Evolutionary conservation across 1,140 invertebrate genomes (phyloP).

Genomic region (Drosophila suzukii): DNA sequence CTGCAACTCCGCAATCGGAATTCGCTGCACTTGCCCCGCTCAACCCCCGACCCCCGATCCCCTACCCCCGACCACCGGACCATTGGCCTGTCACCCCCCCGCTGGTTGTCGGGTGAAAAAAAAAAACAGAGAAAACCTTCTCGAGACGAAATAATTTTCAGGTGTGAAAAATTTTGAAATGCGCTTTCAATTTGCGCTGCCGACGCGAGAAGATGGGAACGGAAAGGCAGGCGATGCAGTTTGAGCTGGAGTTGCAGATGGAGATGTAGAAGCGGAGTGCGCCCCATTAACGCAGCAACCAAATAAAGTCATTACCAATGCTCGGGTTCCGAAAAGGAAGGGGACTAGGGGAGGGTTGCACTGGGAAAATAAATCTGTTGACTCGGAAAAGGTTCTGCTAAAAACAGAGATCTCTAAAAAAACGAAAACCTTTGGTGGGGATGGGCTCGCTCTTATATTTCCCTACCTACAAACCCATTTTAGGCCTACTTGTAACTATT

Average conservation of each 20-base stretch:
- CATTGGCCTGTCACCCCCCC: slow-evolving; percentile 22
- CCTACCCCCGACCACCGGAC: neutral
- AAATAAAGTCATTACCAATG: slow-evolving; percentile 78
- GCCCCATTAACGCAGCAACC: slow-evolving; percentile 79
- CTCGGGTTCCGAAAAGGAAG: slow-evolving; percentile 1
- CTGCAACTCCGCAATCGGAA: slow-evolving; percentile 37
- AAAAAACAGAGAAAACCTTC: slow-evolving; percentile 8
- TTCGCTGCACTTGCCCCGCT: slow-evolving; percentile 68
- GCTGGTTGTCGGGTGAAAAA: slow-evolving; percentile 25
- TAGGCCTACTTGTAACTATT: too few species aligned
- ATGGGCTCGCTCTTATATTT: too few species aligned
- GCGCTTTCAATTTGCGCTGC: slow-evolving; percentile 80
- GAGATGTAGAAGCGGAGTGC: slow-evolving; percentile 28
- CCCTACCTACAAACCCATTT: too few species aligned
- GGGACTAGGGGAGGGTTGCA: neutral
- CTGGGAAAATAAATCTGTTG: neutral
- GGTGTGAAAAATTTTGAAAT: slow-evolving; percentile 82
- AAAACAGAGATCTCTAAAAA: too few species aligned
- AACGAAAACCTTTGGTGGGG: too few species aligned
- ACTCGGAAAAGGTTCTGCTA: too few species aligned
- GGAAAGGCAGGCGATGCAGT: neutral
- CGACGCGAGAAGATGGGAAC: slow-evolving; percentile 7
- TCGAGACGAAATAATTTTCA: slow-evolving; percentile 80
- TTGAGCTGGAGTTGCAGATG: slow-evolving; percentile 1
- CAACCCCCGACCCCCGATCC: too few species aligned